phyloP scores from a whole-genome alignment of 2,113 vertebrate species.

The Anser cygnoides region DNA sequence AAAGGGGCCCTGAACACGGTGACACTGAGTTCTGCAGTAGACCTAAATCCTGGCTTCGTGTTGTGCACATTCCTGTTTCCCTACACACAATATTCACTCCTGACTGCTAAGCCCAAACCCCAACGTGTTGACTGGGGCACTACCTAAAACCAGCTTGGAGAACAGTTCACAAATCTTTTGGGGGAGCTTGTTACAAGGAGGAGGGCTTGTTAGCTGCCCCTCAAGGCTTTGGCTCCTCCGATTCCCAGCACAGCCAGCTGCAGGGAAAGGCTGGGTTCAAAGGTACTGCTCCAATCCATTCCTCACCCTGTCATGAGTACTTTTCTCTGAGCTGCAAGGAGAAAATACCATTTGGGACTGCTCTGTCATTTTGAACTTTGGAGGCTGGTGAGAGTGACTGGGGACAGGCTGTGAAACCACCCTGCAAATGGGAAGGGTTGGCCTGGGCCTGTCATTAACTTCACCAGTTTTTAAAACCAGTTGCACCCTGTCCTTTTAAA shows the following conservation, averaged over 20 bases:
- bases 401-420: background rate
- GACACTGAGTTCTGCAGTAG: background rate
- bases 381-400: background rate
- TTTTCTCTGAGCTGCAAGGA: background rate
- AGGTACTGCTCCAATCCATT: background rate
- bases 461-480: background rate
- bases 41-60: background rate
- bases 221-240: background rate
- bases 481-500: background rate
- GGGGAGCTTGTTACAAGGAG: background rate
- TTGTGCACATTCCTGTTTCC: background rate
- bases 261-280: background rate
- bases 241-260: background rate
- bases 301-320: background rate
- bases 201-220: background rate
- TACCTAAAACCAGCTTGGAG: background rate
- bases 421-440: background rate
- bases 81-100: fast-evolving
- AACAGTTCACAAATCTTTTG: background rate
- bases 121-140: background rate
- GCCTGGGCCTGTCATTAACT: background rate
- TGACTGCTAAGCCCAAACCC: background rate
- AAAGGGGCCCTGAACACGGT: background rate
- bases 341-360: background rate
- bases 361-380: background rate